Base-by-base conservation (phyloP, 2,797 vertebrate genomes). In the Amblyopsis hoosieri region DNA sequence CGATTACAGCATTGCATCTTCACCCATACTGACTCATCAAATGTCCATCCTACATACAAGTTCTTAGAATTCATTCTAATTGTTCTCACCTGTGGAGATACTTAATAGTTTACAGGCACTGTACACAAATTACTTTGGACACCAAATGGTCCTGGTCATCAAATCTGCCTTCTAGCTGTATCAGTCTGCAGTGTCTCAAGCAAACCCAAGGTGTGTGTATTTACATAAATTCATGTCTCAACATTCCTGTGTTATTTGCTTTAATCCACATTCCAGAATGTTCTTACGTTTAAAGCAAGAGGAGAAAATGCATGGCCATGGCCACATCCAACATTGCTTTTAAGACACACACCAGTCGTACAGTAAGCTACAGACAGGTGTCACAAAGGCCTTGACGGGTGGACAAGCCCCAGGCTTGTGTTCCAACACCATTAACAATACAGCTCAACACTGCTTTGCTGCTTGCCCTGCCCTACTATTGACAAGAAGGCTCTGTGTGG, bases 121-220 rank as follows among this genome's bases (percentile, higher is more conserved):
- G 31, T 66, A 50, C 73, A 59, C 67, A 67, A 57, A 66, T 76
- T 79, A 74, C 64, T 37, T 60, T 68, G 64, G 57, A 61, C 61
- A 71, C 64, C 48, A 45, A 71, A 80, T 57, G 70, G 69, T 69
- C 66, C 12, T 29, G 19, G 64, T 76, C 77, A 57, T 60, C 56
- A 17, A 58, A 73, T 71, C 75, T 82, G 80, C 69, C 78, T 79
- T 82, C 76, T 76, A 79, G 80, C 79, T 86, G 83, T 86, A 84
- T 87, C 49, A n/a, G 80, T 86, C 82, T 78, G 84, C 82, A 84
- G 82, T 80, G 80, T 87, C 84, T 89, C 84, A 85, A 69, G 71
- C 73, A 71, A 82, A 62, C 63, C 60, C 64, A 37, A 69, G 62
- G 66, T 55, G 74, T 47, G 55, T 58, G 56, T 4, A 66, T 42